Evolutionary conservation across 2,113 vertebrate species (phyloP).

Genomic region (Athene noctua): DNA sequence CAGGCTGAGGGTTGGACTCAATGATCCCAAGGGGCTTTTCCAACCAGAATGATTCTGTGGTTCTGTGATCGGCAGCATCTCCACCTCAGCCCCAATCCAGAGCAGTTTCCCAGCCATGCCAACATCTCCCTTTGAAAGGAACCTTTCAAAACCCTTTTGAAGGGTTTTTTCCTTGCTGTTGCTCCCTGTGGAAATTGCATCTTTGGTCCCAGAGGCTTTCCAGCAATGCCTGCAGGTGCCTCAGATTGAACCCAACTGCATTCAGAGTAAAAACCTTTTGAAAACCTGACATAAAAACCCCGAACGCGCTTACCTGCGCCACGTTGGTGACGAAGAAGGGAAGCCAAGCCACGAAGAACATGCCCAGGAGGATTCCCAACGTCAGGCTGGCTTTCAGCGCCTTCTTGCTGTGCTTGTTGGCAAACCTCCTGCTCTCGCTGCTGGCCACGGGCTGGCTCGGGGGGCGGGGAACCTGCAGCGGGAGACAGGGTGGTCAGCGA

Average conservation of each 20-base stretch:
- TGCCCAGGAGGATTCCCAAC: slow-evolving; percentile 89
- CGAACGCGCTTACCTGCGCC: slow-evolving; percentile 79
- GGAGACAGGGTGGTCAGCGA: neutral
- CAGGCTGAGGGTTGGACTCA: too few relatives aligned
- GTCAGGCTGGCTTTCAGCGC: slow-evolving; percentile 96
- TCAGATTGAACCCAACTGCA: neutral
- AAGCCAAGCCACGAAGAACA: slow-evolving; percentile 95
- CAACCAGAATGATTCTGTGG: too few relatives aligned
- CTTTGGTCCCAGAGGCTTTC: neutral
- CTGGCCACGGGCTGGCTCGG: slow-evolving; percentile 36
- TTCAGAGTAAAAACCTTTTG: neutral
- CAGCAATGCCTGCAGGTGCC: neutral
- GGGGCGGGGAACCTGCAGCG: slow-evolving; percentile 22
- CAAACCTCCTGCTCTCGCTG: slow-evolving; percentile 81
- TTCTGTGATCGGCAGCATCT: neutral
- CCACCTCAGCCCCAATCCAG: neutral
- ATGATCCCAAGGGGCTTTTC: too few relatives aligned
- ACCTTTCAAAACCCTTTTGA: neutral
- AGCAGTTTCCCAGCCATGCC: accelerated
- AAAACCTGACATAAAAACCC: accelerated
- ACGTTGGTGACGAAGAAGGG: slow-evolving; percentile 94
- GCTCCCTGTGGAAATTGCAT: neutral
- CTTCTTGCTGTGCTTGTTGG: slow-evolving; percentile 88
- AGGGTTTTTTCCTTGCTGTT: neutral
- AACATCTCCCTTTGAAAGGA: neutral